phyloP scores from a whole-genome alignment of 1,140 invertebrate genomes.

The Eupristina koningsbergeri region DNA sequence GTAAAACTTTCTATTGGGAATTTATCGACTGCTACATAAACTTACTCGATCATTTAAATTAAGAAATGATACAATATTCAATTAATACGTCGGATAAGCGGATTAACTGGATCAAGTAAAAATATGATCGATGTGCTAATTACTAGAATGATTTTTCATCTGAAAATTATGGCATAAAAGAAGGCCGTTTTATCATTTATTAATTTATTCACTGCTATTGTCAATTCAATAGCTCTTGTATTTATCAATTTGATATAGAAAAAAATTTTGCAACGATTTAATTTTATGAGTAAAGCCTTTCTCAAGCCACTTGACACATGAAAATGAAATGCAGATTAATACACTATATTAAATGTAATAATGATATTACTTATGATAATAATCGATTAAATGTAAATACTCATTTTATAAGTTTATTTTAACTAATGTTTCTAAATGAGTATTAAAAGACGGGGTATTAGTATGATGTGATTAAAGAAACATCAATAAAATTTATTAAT shows the following conservation, averaged over 20 bases:
- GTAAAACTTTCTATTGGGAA: too few relatives aligned
- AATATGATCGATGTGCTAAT: background rate
- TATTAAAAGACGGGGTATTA: too few relatives aligned
- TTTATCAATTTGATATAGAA: background rate
- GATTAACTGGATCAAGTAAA: background rate
- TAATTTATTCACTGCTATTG: background rate
- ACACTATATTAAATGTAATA: background rate
- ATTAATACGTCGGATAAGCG: background rate
- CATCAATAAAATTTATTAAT: too few relatives aligned
- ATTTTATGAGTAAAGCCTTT: constrained; percentile 10
- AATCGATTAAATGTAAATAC: background rate
- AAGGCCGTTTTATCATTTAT: constrained; percentile 37
- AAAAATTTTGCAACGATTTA: constrained; percentile 15
- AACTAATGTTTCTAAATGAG: background rate
- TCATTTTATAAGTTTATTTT: background rate
- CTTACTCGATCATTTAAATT: background rate
- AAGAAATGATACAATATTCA: background rate
- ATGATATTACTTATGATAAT: background rate
- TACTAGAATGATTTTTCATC: background rate
- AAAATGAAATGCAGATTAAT: too few relatives aligned
- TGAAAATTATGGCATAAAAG: constrained; percentile 16
- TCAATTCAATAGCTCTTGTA: constrained; percentile 13
- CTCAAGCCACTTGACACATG: background rate
- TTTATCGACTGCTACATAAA: background rate
- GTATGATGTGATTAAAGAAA: too few relatives aligned